These are phyloP conservation scores for Tiliacea aurago DNA, from an alignment of 2,888 invertebrate species.

Conservation along the genomic window DNA sequence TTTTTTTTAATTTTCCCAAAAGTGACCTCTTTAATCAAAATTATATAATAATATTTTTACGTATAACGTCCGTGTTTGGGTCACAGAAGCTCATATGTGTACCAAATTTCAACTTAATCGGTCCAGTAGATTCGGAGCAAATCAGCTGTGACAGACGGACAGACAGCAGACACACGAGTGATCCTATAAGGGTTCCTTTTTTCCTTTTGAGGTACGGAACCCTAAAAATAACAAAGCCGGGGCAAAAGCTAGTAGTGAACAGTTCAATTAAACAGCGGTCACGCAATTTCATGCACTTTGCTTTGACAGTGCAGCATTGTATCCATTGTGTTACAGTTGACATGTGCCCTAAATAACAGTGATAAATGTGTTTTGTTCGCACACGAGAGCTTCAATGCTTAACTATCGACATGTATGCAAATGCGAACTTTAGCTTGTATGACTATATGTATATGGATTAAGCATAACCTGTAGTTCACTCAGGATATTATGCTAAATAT, in stretches of 20 bases:
- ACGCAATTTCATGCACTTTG: slow-evolving; percentile 66
- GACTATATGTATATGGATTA: not conserved
- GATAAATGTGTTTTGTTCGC: slow-evolving; percentile 65
- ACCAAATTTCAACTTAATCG: too few relatives aligned
- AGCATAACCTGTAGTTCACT: not conserved
- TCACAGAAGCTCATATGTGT: too few relatives aligned
- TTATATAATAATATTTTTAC: too few relatives aligned
- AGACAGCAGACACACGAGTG: too few relatives aligned
- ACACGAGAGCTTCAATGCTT: slow-evolving; percentile 37
- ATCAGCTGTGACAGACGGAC: too few relatives aligned
- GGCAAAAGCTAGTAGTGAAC: slow-evolving; percentile 39
- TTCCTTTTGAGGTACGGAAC: too few relatives aligned
- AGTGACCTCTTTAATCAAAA: too few relatives aligned
- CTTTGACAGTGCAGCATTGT: slow-evolving; percentile 64
- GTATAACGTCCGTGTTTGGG: too few relatives aligned
- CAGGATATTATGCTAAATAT: too few relatives aligned
- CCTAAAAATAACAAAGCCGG: slow-evolving; percentile 6
- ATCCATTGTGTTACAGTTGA: slow-evolving; percentile 69
- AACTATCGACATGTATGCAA: slow-evolving; percentile 26
- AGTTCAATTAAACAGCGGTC: slow-evolving; percentile 66
- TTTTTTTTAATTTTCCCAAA: too few relatives aligned
- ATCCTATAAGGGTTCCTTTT: too few relatives aligned
- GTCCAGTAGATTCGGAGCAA: too few relatives aligned
- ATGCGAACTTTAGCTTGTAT: slow-evolving; percentile 8
- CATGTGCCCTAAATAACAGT: slow-evolving; percentile 74